A percentile compares a stretch with the other conserved stretches of the same genome.
phyloP scores from a whole-genome alignment of 1,140 invertebrate genomes.

The Apocrypta bakeri region DNA sequence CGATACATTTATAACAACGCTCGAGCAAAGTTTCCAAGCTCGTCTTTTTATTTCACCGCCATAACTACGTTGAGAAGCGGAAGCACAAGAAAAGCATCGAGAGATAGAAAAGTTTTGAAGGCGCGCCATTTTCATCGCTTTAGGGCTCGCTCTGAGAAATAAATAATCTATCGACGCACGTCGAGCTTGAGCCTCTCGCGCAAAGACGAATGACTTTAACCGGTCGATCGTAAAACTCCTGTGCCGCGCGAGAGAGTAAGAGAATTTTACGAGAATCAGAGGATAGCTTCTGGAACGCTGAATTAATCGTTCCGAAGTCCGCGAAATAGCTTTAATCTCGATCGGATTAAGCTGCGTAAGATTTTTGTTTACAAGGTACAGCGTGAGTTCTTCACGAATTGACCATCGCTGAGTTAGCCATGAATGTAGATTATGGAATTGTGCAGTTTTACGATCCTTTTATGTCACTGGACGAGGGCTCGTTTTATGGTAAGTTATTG shows the following conservation, averaged over 20 bases:
- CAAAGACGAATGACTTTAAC: conserved; percentile 42
- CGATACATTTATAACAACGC: conserved; percentile 29
- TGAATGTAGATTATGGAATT: not conserved
- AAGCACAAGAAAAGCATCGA: not conserved
- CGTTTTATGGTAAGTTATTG: conserved; percentile 29
- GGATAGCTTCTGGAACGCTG: not conserved
- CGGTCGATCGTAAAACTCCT: conserved; percentile 34
- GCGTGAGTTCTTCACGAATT: not conserved
- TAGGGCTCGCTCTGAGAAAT: conserved; percentile 17
- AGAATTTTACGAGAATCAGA: conserved; percentile 44
- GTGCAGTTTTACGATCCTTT: conserved; percentile 8
- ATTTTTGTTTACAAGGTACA: not conserved
- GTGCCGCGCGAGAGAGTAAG: not conserved
- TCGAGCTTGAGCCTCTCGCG: not conserved
- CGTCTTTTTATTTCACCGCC: not conserved
- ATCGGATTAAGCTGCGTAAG: not conserved
- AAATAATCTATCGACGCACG: conserved; percentile 42
- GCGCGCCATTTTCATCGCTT: conserved; percentile 17
- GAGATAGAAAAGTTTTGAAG: conserved; percentile 20
- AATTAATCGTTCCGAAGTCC: conserved; percentile 11
- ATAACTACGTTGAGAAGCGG: not conserved
- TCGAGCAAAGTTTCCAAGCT: not conserved
- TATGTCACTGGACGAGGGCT: conserved; percentile 12
- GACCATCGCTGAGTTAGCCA: not conserved
- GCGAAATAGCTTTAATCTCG: conserved; percentile 2